Conservation (phyloP, 2,797 vertebrate genomes). For the Momotus momota region DNA sequence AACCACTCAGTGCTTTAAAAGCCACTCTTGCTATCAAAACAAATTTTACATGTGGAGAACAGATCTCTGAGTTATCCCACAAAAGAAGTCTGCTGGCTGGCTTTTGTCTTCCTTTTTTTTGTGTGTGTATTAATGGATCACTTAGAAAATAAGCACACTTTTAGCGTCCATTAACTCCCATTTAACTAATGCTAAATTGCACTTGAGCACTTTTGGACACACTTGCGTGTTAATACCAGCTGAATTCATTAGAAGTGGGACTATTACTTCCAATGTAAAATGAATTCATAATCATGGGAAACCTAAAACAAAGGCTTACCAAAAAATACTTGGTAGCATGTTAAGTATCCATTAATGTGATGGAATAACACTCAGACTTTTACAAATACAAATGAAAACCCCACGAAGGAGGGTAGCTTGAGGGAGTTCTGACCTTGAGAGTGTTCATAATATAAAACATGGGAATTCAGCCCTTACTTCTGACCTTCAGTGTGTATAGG, state of each 20-base stretch:
- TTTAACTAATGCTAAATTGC: conserved; percentile 69
- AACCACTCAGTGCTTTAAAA: neutral
- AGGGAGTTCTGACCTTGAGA: neutral
- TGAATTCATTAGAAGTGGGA: conserved; percentile 42
- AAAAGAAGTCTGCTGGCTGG: conserved; percentile 20
- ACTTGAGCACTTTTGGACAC: conserved; percentile 49
- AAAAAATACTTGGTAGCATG: conserved; percentile 35
- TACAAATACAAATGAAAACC: conserved; percentile 14
- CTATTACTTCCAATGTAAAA: conserved; percentile 44
- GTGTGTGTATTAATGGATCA: conserved; percentile 38
- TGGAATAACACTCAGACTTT: neutral
- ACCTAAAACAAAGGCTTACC: conserved; percentile 55
- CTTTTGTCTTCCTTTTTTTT: neutral
- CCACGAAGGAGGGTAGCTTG: neutral
- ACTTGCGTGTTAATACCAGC: conserved; percentile 37
- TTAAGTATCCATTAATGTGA: conserved; percentile 49
- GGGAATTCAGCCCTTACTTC: neutral
- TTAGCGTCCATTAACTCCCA: conserved; percentile 68
- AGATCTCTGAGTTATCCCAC: conserved; percentile 12
- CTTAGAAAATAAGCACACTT: conserved; percentile 69
- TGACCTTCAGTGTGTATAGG: neutral
- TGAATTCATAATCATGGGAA: conserved; percentile 51
- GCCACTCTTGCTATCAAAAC: neutral
- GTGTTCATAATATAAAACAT: neutral
- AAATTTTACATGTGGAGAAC: conserved; percentile 1